Evolutionary conservation across 2,797 vertebrate genomes (phyloP).

Genomic region (Gobionotothen gibberifrons): DNA sequence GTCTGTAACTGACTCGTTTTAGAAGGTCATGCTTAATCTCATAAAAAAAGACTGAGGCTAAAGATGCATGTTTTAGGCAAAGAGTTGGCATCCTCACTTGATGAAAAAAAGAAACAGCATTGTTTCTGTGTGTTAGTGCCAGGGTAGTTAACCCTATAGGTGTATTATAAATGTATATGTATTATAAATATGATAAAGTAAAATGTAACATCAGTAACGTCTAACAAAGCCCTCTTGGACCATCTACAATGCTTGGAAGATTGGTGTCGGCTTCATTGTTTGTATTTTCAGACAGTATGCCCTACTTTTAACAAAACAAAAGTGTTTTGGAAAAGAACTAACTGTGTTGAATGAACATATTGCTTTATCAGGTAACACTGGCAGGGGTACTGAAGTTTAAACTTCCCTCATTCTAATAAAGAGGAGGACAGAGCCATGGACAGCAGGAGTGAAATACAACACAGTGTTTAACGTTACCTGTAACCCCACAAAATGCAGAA

Average conservation of each 20-base stretch:
- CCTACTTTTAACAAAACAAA: neutral
- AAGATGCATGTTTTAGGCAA: neutral
- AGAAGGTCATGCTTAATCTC: neutral
- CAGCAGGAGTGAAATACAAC: neutral
- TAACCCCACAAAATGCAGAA: neutral
- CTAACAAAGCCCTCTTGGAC: neutral
- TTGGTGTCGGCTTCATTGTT: neutral
- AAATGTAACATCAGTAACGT: neutral
- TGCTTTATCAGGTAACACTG: neutral
- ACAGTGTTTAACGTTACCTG: neutral
- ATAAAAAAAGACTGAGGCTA: neutral
- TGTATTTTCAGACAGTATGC: neutral
- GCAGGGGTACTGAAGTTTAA: neutral
- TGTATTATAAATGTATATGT: neutral
- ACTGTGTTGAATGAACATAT: neutral
- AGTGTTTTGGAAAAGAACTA: neutral
- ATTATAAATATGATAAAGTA: neutral
- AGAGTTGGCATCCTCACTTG: neutral
- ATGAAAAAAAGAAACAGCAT: neutral
- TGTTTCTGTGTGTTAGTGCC: neutral
- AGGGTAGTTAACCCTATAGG: conserved; percentile 35
- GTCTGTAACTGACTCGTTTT: neutral
- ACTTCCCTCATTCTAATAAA: neutral
- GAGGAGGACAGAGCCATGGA: neutral
- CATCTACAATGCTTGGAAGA: neutral